These are phyloP conservation scores for Tonatia bakeri DNA, from an alignment of 2,113 vertebrate species.

Conservation along the genomic window DNA sequence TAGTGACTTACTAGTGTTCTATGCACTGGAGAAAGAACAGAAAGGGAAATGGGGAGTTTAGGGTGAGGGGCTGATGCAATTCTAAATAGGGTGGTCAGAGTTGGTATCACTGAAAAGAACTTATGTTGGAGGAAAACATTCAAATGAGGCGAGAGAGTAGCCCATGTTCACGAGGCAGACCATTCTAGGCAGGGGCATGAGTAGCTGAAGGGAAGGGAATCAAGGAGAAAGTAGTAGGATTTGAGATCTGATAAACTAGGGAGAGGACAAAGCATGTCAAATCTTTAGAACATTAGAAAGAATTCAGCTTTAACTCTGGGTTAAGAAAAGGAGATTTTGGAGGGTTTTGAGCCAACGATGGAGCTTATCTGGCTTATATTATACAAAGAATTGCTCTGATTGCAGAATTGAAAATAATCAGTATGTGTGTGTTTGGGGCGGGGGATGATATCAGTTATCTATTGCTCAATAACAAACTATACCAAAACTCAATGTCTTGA, in stretches of 20 bases:
- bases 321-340: not conserved
- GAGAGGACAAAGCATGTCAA: not conserved
- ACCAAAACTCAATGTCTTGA: not conserved
- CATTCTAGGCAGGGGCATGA: not conserved
- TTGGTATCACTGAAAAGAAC: not conserved
- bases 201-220: not conserved
- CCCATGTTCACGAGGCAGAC: not conserved
- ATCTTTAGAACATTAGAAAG: not conserved
- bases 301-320: not conserved
- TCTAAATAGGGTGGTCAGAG: not conserved
- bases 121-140: not conserved
- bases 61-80: accelerated
- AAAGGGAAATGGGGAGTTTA: not conserved
- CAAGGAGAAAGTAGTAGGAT: not conserved
- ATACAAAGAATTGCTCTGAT: not conserved
- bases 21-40: not conserved
- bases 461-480: not conserved
- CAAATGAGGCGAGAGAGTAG: not conserved
- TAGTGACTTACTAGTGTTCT: not conserved
- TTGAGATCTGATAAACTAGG: not conserved
- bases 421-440: no score
- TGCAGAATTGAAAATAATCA: not conserved
- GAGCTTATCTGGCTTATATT: not conserved
- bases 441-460: not conserved
- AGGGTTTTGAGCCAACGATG: not conserved